phyloP scores from a whole-genome alignment of 1,140 invertebrate genomes.

The Drosophila kohkoa region DNA sequence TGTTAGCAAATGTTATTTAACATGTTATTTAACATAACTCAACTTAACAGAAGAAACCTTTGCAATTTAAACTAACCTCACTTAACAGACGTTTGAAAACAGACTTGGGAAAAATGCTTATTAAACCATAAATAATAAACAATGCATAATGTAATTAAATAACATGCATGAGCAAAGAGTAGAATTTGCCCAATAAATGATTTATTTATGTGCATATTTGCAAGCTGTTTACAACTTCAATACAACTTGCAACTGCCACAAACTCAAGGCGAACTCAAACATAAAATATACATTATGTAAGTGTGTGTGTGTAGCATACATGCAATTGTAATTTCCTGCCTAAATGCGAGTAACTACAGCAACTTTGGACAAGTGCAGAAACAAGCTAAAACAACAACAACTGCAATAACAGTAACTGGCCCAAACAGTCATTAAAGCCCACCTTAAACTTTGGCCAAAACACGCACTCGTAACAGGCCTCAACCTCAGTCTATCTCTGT shows the following conservation, averaged over 20 bases:
- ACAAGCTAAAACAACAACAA: constrained; percentile 6
- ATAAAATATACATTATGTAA: background rate
- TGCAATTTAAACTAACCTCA: too few relatives aligned
- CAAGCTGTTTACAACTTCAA: background rate
- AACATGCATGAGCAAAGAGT: background rate
- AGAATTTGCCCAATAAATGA: background rate
- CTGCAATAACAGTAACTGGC: constrained; percentile 28
- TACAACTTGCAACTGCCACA: constrained; percentile 8
- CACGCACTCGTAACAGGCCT: constrained; percentile 23
- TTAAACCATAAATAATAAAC: background rate
- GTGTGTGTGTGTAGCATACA: background rate
- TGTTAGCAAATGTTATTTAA: too few relatives aligned
- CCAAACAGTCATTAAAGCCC: constrained; percentile 56
- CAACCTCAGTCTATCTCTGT: constrained; percentile 20
- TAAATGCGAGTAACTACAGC: constrained; percentile 30
- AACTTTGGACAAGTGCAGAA: constrained; percentile 34
- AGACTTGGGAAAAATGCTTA: too few relatives aligned
- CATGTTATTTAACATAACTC: too few relatives aligned
- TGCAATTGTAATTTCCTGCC: constrained; percentile 35
- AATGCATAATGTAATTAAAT: background rate
- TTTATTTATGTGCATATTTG: background rate
- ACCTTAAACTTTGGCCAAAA: constrained; percentile 59
- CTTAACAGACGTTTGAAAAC: too few relatives aligned
- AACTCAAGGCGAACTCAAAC: constrained; percentile 35
- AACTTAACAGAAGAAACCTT: too few relatives aligned